Conservation (phyloP, 1,140 invertebrate species). For the Ostrea denselamellosa region DNA sequence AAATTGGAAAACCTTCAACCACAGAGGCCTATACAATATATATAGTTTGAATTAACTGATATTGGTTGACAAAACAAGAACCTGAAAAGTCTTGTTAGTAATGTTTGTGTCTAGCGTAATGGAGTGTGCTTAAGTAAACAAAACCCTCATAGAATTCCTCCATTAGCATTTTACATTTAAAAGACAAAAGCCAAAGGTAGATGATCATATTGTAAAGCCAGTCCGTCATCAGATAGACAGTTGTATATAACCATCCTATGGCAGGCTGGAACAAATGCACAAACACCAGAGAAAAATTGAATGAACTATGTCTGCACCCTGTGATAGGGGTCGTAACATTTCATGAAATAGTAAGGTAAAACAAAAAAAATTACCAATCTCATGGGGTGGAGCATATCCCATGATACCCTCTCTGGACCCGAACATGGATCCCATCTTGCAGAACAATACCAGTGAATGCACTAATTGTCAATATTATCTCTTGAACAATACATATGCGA, state of each 20-base stretch:
- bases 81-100: neutral
- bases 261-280: no score
- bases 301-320: neutral
- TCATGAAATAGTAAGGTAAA: no score
- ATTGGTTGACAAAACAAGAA: conserved; percentile 18
- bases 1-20: conserved; percentile 17
- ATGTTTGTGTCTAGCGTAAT: conserved; percentile 18
- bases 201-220: neutral
- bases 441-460: no score
- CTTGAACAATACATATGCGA: no score
- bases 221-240: neutral
- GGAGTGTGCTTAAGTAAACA: neutral
- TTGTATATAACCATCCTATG: neutral
- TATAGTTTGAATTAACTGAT: neutral
- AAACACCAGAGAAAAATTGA: neutral
- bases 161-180: neutral
- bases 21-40: neutral
- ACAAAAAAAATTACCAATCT: no score
- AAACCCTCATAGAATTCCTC: neutral
- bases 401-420: no score
- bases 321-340: no score
- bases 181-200: neutral
- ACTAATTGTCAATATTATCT: no score
- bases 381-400: no score
- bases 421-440: no score